Base-by-base conservation (phyloP, 2,888 invertebrate genomes). In the Melitaea athalia region DNA sequence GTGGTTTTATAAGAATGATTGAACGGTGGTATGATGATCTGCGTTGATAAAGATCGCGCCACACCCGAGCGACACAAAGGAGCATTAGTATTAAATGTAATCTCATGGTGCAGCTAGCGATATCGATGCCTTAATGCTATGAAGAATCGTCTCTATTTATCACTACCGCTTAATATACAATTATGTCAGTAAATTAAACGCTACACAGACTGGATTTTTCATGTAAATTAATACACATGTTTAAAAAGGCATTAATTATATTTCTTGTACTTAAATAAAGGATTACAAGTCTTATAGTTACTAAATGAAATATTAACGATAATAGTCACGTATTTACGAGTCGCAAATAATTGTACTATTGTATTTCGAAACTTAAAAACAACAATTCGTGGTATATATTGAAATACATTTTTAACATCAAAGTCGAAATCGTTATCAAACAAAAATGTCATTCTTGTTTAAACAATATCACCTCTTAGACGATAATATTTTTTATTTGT, bases 11-110 rank as follows among this genome's bases (percentile, higher is more conserved):
- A 50, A 63, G 49, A 49, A 76, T 80, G 79, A 80, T 80, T 73
- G 76, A 78, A 78, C 77, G 75, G 64, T 73, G 75, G 69, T 71
- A 77, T 77, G 77, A 75, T 73, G 77, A 75, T 73, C 75, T 68
- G 72, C 75, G 73, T 75, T 74, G 83, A 85, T 84, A 79, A 77
- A 69, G 73, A 83, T 82, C 83, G 70, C 70, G 76, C 80, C 77
- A 77, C 77, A 77, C 78, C 76, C 77, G 71, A 75, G 68, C 75
- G 72, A 78, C 78, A 85, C 81, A 83, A 82, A 79, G 79, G 77
- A 72, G 72, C 83, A 85, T 85, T 83, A 85, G 81, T 82, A 81
- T 79, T 80, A 82, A 77, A 79, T 77, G 79, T 79, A 75, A 80
- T 78, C 78, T 73, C 63, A 38, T 59, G 68, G 68, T 43, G 68